These are phyloP conservation scores for Callithrix jacchus DNA, from an alignment of 2,113 vertebrate species.

Conservation along the genomic window DNA sequence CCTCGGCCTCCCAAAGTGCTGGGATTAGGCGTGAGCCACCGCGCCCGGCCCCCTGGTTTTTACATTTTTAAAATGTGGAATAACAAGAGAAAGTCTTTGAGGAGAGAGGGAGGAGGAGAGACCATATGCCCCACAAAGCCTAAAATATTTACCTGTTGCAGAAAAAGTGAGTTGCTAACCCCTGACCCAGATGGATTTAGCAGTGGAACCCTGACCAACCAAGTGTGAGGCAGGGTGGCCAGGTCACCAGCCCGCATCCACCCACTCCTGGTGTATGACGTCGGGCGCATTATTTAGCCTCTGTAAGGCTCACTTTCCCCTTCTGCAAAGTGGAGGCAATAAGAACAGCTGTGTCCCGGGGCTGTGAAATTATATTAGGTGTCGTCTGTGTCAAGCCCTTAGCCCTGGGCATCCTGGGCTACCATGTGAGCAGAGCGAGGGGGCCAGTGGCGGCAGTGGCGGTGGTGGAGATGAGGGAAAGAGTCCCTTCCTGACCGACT, in stretches of 20 bases:
- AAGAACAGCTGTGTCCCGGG: neutral
- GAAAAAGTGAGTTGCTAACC: neutral
- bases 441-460: accelerated
- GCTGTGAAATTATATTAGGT: neutral
- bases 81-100: neutral
- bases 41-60: too few species aligned
- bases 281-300: neutral
- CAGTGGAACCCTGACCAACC: neutral
- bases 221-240: neutral
- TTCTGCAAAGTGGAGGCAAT: neutral
- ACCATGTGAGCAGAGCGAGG: accelerated
- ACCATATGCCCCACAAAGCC: neutral
- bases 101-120: neutral
- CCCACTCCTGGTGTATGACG: neutral
- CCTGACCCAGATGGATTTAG: neutral
- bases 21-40: too few species aligned
- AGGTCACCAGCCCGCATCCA: neutral
- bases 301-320: neutral
- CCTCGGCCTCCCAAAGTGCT: too few species aligned
- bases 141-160: neutral
- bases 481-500: neutral
- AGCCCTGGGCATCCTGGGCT: neutral
- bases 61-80: neutral
- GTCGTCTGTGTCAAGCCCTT: neutral
- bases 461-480: neutral